These are phyloP conservation scores for Heliconius congener DNA, from an alignment of 1,140 invertebrate species.

Conservation along the genomic window DNA sequence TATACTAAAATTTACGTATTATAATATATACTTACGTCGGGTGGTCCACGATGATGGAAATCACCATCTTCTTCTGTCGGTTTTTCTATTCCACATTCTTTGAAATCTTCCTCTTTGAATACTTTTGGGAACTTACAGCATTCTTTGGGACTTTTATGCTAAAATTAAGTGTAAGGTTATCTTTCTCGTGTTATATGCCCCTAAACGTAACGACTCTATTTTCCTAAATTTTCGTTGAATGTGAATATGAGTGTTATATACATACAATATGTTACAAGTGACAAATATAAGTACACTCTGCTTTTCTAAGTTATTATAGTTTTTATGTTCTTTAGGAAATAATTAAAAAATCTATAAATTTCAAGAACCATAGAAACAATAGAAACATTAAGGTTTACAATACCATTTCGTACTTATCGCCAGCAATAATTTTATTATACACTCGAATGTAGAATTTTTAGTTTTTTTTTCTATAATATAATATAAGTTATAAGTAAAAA, in stretches of 20 bases:
- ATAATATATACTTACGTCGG: slow-evolving; percentile 51
- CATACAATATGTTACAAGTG: too few species aligned
- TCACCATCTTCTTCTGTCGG: slow-evolving; percentile 22
- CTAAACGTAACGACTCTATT: too few species aligned
- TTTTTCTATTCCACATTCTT: slow-evolving; percentile 56
- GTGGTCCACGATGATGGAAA: slow-evolving; percentile 32
- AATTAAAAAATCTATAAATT: not conserved
- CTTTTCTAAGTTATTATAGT: too few species aligned
- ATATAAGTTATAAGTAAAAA: too few species aligned
- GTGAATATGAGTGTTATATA: too few species aligned
- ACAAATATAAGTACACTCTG: too few species aligned
- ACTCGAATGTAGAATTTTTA: not conserved
- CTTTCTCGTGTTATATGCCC: too few species aligned
- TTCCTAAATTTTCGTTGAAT: too few species aligned
- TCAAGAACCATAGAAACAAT: not conserved
- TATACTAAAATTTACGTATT: too few species aligned
- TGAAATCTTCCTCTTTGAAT: slow-evolving; percentile 56
- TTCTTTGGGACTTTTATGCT: slow-evolving; percentile 53
- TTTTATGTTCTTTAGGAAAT: not conserved
- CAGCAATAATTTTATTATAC: not conserved
- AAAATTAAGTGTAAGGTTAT: slow-evolving; percentile 18
- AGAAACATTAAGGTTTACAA: not conserved
- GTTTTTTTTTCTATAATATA: too few species aligned
- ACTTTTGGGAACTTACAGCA: slow-evolving; percentile 61
- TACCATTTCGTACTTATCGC: not conserved